Evolutionary conservation across 2,888 invertebrate genomes (phyloP), one percentile per base, ranked within the genome.

Genomic region (Andrena marginata): DNA sequence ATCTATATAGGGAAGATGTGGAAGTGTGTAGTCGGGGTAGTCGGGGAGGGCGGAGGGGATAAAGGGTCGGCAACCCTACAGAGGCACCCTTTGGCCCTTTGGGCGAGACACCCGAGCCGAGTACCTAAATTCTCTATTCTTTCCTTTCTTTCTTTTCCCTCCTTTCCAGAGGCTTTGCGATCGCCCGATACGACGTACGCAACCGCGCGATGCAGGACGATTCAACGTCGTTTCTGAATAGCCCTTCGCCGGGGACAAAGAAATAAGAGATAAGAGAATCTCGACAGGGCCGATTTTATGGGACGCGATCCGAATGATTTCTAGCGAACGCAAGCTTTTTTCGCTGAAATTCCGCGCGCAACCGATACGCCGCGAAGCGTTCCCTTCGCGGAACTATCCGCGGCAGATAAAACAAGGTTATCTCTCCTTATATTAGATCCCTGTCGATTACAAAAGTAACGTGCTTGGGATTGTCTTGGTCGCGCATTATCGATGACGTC

Each of bases 21-120:
- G 23, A 75, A 51, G 62, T 48, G 68, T 54, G 63, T 62, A 13
- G 33, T 33, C 7, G 33, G 56, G 33, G 65, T 56, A 62, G 60
- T 62, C 64, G 65, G 60, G 62, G 54, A 49, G 59, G 54, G 64
- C 35, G 51, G 64, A 48, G 59, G 69, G 68, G 56, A 67, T 77
- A 71, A 77, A 84, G 86, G 89, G 89, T 82, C 88, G 85, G 85
- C 87, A 85, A 88, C 89, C 89, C 89, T 82, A 80, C 54, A 64
- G 35, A 68, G 63, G 64, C 70, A 77, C 76, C 84, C 79, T 76
- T 74, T 75, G 72, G 79, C 72, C 78, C 74, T 78, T 85, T 73
- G 23, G 71, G 76, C 77, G 70, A 85, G 82, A 85, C 87, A 80
- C 64, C 79, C 85, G 83, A 78, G 73, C 83, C 83, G 77, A 80